phyloP scores from a whole-genome alignment of 1,140 invertebrate genomes.

The Chymomyza costata region DNA sequence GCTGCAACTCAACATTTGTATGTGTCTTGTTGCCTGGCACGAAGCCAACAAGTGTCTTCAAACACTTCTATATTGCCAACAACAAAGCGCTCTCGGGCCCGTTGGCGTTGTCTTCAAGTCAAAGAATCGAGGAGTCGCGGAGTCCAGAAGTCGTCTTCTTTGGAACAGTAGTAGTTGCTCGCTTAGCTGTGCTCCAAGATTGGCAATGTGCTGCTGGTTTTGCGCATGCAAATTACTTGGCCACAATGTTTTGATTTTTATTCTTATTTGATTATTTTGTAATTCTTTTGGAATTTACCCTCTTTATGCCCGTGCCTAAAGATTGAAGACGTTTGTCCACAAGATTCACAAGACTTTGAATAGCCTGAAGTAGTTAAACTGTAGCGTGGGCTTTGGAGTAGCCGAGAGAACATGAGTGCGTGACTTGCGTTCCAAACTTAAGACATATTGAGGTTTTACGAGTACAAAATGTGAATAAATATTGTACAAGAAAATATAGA shows the following conservation, averaged over 20 bases:
- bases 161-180: too few species aligned
- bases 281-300: neutral
- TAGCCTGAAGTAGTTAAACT: too few species aligned
- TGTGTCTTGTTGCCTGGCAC: neutral
- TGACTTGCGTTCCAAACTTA: too few species aligned
- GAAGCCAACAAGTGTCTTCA: neutral
- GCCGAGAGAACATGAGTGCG: too few species aligned
- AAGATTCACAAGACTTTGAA: too few species aligned
- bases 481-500: too few species aligned
- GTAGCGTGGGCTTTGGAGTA: too few species aligned
- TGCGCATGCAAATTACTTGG: conserved; percentile 1
- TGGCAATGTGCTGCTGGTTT: neutral
- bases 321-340: neutral
- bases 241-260: neutral
- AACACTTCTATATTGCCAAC: conserved; percentile 1
- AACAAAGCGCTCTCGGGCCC: neutral
- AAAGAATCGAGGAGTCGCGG: neutral
- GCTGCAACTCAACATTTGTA: neutral
- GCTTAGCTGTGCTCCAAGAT: too few species aligned
- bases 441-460: too few species aligned
- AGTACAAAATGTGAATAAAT: too few species aligned
- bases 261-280: neutral
- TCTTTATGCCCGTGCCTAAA: too few species aligned
- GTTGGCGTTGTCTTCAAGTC: neutral
- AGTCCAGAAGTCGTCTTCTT: too few species aligned